Evolutionary conservation across 2,888 invertebrate genomes (phyloP).

Genomic region (Scaptomyza reducta): DNA sequence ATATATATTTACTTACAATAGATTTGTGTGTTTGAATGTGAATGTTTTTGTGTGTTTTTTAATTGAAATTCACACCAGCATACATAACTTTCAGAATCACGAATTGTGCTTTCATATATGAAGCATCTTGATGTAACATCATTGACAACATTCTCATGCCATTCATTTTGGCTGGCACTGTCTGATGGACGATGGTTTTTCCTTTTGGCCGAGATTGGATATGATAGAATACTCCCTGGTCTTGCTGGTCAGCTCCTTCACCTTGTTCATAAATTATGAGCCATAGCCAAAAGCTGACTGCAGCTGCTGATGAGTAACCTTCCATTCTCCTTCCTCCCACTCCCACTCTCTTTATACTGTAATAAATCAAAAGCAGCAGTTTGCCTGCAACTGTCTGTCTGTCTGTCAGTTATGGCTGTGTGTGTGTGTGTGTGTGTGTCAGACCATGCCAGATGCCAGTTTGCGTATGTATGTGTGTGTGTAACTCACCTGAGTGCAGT

Average conservation of each 20-base stretch:
- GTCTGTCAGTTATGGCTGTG: slow-evolving; percentile 6
- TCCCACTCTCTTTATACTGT: slow-evolving; percentile 19
- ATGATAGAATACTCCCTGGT: background rate
- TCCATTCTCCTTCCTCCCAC: slow-evolving; percentile 18
- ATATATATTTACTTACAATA: slow-evolving; percentile 5
- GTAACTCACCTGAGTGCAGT: slow-evolving; percentile 43
- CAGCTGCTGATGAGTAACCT: slow-evolving; percentile 71
- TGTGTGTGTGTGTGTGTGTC: slow-evolving; percentile 6
- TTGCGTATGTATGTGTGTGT: background rate
- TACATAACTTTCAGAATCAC: slow-evolving; percentile 15
- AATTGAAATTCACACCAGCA: slow-evolving; percentile 1
- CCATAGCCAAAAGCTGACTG: slow-evolving; percentile 62
- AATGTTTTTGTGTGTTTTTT: background rate
- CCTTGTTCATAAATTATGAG: slow-evolving; percentile 80
- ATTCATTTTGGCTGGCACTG: slow-evolving; percentile 3
- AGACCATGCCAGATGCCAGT: slow-evolving; percentile 23
- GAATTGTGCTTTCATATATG: slow-evolving; percentile 10
- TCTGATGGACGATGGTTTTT: slow-evolving; percentile 30
- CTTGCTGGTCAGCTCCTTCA: slow-evolving; percentile 12
- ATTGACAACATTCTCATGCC: slow-evolving; percentile 30
- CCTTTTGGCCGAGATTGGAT: slow-evolving; percentile 16
- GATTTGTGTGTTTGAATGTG: slow-evolving; percentile 2
- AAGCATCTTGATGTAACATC: slow-evolving; percentile 9
- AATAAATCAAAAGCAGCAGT: slow-evolving; percentile 82
- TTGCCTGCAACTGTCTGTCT: slow-evolving; percentile 63